Evolutionary conservation across 2,888 invertebrate genomes (phyloP), one percentile per base, ranked within the genome.

Genomic region (Drosophila kuntzei): DNA sequence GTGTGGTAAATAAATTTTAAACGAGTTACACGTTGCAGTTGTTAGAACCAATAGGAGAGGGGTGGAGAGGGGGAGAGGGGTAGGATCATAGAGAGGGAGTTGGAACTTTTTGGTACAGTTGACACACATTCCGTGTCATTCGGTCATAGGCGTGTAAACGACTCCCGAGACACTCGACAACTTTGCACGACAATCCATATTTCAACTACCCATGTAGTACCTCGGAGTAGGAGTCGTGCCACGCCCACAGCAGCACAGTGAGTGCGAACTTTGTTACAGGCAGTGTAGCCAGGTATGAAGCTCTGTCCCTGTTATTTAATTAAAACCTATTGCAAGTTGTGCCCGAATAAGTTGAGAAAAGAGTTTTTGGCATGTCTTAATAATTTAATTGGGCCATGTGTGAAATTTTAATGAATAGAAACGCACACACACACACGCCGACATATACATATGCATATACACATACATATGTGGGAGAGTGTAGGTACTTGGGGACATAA

Each of bases 321-420:
- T 82, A 86, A 82, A 76, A 82, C 83, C 82, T 79, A 79, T 79
- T 68, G 62, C 51, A 53, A 74, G 64, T 61, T 60, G 55, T 50
- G 66, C 44, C 44, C 54, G 49, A 55, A 72, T 77, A 70, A 73
- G 73, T 74, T 71, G 53, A 16, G 51, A 74, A 71, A 76, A 46
- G 63, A 57, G 62, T 59, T 57, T 53, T 57, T 50, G 61, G 62
- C 63, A 67, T 69, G 70, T 73, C 80, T 82, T 80, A 83, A 82
- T 86, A 83, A 82, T 82, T 82, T 82, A 82, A 82, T 82, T 82
- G 82, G 80, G 68, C 60, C 86, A 83, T 74, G 75, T 87, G 77
- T 77, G 63, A 80, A 80, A 71, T 79, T 80, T 80, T 70, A 79
- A 86, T 77, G 71, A 80, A 83, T 70, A 50, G 58, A 70, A 82